Evolutionary conservation across 2,797 vertebrate species (phyloP), one percentile per base, ranked within the genome.

Genomic region (Schizopygopsis pylzovi): DNA sequence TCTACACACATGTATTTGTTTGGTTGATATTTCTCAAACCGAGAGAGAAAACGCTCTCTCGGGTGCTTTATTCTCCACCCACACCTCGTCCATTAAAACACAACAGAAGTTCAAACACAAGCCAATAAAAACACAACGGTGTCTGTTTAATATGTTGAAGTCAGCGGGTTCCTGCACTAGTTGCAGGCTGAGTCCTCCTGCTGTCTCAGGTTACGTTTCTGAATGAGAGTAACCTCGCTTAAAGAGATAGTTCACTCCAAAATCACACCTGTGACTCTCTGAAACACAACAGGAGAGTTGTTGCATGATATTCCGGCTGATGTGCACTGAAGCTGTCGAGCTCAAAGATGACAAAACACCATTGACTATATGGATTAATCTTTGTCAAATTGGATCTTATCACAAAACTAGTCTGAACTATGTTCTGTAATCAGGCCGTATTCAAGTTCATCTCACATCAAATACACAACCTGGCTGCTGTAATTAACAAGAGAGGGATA

Each of bases 1-100:
- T 54, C 81, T 56, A 73, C n/a, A 15, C 2, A 7, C 15, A 3
- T 63, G 37, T 28, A 28, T 75, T 82, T 63, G 81, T 83, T 82
- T 63, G 81, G 41, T 54, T 73, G 54, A 73, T 75, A n/a, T 63
- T 25, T 1, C 41, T n/a, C 13, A 82, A 82, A 63, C 18, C 25
- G 70, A 70, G 22, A 71, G 25, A 33, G 52, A 68, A 56, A 68
- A 70, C 25, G 25, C 25, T 28, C 25, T 28, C 25, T 28, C 25
- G 25, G 25, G 25, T 28, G 25, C 22, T 71, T 81, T 71, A 54
- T 71, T 52, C 37, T 71, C 13, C 80, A 56, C 80, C 49, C 37
- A 71, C 67, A 71, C 37, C 67, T 11, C 43, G 15, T 39, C 20
- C 45, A 13, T 39, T 71, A 54, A 43, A 37, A n/a, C 47, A 45